Evolutionary conservation across 2,113 vertebrate genomes (phyloP).

Genomic region (Willisornis vidua): DNA sequence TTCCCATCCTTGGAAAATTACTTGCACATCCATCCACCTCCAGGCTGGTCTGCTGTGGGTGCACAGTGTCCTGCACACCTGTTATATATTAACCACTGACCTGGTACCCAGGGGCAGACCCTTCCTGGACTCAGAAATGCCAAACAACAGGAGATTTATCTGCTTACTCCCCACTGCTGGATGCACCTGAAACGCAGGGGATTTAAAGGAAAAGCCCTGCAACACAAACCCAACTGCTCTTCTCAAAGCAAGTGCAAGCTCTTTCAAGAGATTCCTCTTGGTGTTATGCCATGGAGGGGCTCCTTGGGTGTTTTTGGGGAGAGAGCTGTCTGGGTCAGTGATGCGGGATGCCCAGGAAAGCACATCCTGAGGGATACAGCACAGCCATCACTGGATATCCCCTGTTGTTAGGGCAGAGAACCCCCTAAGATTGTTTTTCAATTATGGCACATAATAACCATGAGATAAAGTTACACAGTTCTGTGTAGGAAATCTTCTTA

Average conservation of each 20-base stretch:
- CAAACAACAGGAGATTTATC: neutral
- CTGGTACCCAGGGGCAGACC: neutral
- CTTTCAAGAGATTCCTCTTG: neutral
- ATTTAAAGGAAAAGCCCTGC: neutral
- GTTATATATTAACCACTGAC: constrained; percentile 5
- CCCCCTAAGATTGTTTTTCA: neutral
- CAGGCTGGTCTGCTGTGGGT: neutral
- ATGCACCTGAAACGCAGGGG: neutral
- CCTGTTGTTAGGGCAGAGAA: neutral
- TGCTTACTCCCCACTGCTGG: neutral
- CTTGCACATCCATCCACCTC: neutral
- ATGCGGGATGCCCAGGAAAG: neutral
- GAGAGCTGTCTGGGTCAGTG: neutral
- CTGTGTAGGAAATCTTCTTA: neutral
- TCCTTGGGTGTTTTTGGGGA: neutral
- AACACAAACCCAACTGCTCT: neutral
- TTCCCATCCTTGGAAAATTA: neutral
- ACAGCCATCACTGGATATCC: neutral
- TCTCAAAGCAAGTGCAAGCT: neutral
- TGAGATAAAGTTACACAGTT: neutral
- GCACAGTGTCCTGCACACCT: neutral
- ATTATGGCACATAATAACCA: neutral
- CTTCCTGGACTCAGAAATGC: neutral
- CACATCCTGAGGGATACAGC: neutral
- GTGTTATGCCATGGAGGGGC: neutral